A percentile compares a stretch with the other conserved stretches of the same genome.
phyloP scores from a whole-genome alignment of 2,888 invertebrate genomes.

The Diachrysia chrysitis region DNA sequence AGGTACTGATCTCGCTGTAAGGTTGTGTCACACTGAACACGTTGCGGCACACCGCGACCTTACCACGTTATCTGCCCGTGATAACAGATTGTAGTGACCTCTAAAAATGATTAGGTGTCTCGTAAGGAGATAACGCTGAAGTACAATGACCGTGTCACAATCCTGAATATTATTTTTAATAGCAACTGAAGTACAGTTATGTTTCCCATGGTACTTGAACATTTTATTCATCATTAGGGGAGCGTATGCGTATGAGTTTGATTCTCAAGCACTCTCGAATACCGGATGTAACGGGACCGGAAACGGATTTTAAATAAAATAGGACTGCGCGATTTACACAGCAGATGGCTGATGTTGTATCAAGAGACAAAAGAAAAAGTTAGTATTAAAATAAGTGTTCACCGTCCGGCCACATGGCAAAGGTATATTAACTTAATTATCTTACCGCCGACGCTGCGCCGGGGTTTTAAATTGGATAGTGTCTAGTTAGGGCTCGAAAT shows the following conservation, averaged over 20 bases:
- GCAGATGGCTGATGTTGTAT: slow-evolving; percentile 77
- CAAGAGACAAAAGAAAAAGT: slow-evolving; percentile 70
- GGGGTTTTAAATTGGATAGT: slow-evolving; percentile 65
- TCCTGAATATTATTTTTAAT: slow-evolving; percentile 44
- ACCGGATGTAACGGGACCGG: slow-evolving; percentile 86
- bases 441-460: slow-evolving; percentile 44
- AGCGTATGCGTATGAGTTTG: slow-evolving; percentile 63
- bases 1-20: slow-evolving; percentile 53
- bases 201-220: slow-evolving; percentile 70
- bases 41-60: slow-evolving; percentile 84
- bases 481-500: slow-evolving; percentile 65
- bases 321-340: slow-evolving; percentile 71
- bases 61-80: slow-evolving; percentile 80
- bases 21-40: slow-evolving; percentile 54
- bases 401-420: slow-evolving; percentile 58
- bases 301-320: slow-evolving; percentile 77
- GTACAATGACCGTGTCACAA: slow-evolving; percentile 85
- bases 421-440: slow-evolving; percentile 73
- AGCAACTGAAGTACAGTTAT: slow-evolving; percentile 52
- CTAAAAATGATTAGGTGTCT: slow-evolving; percentile 83
- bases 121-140: slow-evolving; percentile 76
- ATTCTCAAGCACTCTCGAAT: slow-evolving; percentile 78
- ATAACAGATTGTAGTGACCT: slow-evolving; percentile 87
- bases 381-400: slow-evolving; percentile 62
- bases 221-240: slow-evolving; percentile 64